Evolutionary conservation across 2,888 invertebrate genomes (phyloP).

Genomic region (Hipparchia sbordonii): DNA sequence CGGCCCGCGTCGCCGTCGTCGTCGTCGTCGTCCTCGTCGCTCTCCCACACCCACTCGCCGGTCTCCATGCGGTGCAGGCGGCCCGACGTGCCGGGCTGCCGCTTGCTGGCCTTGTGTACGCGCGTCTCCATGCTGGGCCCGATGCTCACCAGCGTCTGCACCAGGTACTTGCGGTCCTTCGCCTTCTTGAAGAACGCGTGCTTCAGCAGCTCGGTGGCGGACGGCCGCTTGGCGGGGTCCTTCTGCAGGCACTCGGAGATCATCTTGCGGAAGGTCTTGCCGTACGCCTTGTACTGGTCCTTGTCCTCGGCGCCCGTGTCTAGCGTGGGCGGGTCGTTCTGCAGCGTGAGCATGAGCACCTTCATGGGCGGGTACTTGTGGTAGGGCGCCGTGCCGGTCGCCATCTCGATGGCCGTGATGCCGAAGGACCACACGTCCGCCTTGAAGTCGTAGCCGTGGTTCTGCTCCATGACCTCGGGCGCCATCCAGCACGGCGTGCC

Average conservation of each 20-base stretch:
- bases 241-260: slow-evolving; percentile 98
- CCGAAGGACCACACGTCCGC: slow-evolving; percentile 93
- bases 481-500: slow-evolving; percentile 99
- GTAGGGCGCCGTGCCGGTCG: slow-evolving; percentile 99
- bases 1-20: slow-evolving; percentile 78
- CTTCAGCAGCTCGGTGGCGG: slow-evolving; percentile 97
- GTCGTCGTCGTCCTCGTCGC: slow-evolving; percentile 92
- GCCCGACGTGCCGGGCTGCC: slow-evolving; percentile 94
- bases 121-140: slow-evolving; percentile 96
- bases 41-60: slow-evolving; percentile 99
- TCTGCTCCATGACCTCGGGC: slow-evolving; percentile 99
- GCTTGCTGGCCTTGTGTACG: slow-evolving; percentile 92
- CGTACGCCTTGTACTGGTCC: slow-evolving; percentile 99
- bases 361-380: slow-evolving; percentile 99
- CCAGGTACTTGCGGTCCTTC: slow-evolving; percentile 95
- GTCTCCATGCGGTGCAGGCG: slow-evolving; percentile 96
- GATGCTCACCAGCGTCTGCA: slow-evolving; percentile 92
- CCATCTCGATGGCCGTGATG: slow-evolving; percentile 99
- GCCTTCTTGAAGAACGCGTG: slow-evolving; percentile 99
- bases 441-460: slow-evolving; percentile 99
- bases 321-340: slow-evolving; percentile 98
- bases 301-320: slow-evolving; percentile 98
- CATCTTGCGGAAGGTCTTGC: slow-evolving; percentile 99
- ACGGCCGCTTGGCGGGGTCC: slow-evolving; percentile 96
- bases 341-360: slow-evolving; percentile 98